Percentiles rank a stretch among this genome's conserved stretches.
phyloP scores from a whole-genome alignment of 1,140 invertebrate genomes.

The Drosophila pandora region DNA sequence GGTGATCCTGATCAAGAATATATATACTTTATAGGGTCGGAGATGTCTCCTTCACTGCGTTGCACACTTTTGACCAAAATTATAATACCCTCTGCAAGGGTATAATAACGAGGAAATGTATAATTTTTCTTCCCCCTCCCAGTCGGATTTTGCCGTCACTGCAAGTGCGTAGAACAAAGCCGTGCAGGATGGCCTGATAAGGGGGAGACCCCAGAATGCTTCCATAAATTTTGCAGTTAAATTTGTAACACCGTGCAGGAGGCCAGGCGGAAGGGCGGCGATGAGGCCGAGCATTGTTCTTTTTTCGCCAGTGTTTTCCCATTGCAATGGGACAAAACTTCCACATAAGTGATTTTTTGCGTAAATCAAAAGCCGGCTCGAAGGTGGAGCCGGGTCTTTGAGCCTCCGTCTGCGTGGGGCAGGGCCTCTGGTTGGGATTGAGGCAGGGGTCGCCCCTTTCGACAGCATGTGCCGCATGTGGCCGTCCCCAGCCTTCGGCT shows the following conservation, averaged over 20 bases:
- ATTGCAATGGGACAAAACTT: slow-evolving; percentile 68
- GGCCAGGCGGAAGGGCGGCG: slow-evolving; percentile 5
- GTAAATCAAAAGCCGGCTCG: slow-evolving; percentile 73
- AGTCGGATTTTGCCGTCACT: neutral
- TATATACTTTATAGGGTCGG: no score
- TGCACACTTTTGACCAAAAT: no score
- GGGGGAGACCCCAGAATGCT: slow-evolving; percentile 43
- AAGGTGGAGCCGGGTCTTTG: slow-evolving; percentile 32
- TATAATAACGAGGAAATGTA: slow-evolving; percentile 65
- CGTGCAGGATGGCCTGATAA: slow-evolving; percentile 3
- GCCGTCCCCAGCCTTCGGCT: neutral
- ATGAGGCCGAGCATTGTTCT: no score
- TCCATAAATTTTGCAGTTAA: slow-evolving; percentile 75
- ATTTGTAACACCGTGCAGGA: slow-evolving; percentile 37
- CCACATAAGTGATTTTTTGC: slow-evolving; percentile 79
- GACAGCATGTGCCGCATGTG: slow-evolving; percentile 32
- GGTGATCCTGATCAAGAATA: no score
- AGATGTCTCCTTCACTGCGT: no score
- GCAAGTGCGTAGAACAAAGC: slow-evolving; percentile 65
- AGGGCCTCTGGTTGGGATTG: neutral
- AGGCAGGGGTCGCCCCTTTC: slow-evolving; percentile 8
- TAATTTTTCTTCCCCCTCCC: slow-evolving; percentile 26
- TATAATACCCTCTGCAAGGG: no score
- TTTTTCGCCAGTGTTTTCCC: slow-evolving; percentile 39
- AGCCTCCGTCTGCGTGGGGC: neutral